Base-by-base conservation (phyloP, 1,140 invertebrate species). In the Onthophagus taurus region DNA sequence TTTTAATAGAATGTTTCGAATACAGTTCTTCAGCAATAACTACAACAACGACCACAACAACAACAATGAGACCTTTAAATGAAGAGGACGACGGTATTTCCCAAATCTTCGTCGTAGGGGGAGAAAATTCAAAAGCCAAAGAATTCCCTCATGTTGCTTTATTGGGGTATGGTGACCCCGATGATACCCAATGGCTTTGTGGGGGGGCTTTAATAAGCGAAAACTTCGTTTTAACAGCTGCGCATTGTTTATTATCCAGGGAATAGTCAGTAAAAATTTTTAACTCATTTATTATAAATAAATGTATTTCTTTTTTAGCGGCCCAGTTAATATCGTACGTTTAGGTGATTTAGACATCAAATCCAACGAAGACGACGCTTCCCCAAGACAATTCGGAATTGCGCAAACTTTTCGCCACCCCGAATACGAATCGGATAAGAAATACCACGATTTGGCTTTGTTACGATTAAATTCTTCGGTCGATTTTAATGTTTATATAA, bases 331-430 rank as follows among this genome's bases (percentile, higher is more conserved):
- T 9, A 26, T 39, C 11, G 37, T 39, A 3, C 37, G 37, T 26
- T 16, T 39, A 16, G 38, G 37, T 3, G 37, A 39, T 39, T 29
- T 39, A 39, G 24, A 39, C 13, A 9, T 39, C n/a, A 29, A 39
- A 23, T 39, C 37, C 3, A 21, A 26, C 2, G 20, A 23, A 2
- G 37, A 39, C 23, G 23, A 29, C 20, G 24, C 23, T 7, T n/a
- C 11, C 14, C 37, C 37, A n/a, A 42, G 52, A 33, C 49, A 58
- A 37, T 48, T 54, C 17, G 20, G 21, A 6, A 41, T 66, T 1
- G 35, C 17, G n/a, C 48, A 59, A 6, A 54, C 49, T 26, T n/a
- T 26, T 26, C 24, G 7, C 24, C 24, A 26, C n/a, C 24, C 24
- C 24, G 24, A 26, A 7, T 26, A 26, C n/a, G 7, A 7, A 26